These are phyloP conservation scores for Tromatobia lineatoria DNA, from an alignment of 2,888 invertebrate genomes.

Conservation along the genomic window DNA sequence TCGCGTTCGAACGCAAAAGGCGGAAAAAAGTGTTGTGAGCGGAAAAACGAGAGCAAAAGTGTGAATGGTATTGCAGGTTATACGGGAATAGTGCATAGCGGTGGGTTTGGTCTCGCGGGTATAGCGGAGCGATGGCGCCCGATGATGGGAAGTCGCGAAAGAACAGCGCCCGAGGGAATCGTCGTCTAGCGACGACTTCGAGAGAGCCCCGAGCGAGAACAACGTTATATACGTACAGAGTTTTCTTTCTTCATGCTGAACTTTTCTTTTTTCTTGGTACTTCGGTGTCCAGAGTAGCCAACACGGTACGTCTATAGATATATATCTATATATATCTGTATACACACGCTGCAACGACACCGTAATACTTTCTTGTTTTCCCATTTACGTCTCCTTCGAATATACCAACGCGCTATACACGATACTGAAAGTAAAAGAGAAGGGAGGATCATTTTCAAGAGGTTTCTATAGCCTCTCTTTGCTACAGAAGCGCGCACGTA, in stretches of 20 bases:
- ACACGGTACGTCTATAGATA: not conserved
- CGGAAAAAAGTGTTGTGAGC: constrained; percentile 46
- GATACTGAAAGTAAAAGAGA: not conserved
- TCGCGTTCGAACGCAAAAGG: constrained; percentile 1
- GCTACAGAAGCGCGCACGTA: constrained; percentile 1
- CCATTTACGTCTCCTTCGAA: constrained; percentile 39
- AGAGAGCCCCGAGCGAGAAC: constrained; percentile 63
- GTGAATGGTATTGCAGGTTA: constrained; percentile 21
- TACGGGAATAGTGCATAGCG: constrained; percentile 15
- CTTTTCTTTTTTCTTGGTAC: constrained; percentile 11
- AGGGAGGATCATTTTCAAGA: not conserved
- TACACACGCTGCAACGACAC: not conserved
- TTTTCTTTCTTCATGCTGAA: constrained; percentile 45
- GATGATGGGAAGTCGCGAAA: constrained; percentile 78
- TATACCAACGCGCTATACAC: constrained; percentile 8
- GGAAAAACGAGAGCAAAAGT: constrained; percentile 43
- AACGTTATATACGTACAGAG: constrained; percentile 44
- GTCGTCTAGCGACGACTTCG: constrained; percentile 69
- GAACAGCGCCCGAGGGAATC: constrained; percentile 79
- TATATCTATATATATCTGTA: not conserved
- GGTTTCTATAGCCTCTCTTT: not conserved
- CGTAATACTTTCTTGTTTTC: constrained; percentile 48
- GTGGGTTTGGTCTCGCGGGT: constrained; percentile 17
- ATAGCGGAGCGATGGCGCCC: constrained; percentile 52
- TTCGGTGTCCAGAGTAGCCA: constrained; percentile 26